phyloP scores from a whole-genome alignment of 1,140 invertebrate genomes.

The Zaprionus ghesquierei region DNA sequence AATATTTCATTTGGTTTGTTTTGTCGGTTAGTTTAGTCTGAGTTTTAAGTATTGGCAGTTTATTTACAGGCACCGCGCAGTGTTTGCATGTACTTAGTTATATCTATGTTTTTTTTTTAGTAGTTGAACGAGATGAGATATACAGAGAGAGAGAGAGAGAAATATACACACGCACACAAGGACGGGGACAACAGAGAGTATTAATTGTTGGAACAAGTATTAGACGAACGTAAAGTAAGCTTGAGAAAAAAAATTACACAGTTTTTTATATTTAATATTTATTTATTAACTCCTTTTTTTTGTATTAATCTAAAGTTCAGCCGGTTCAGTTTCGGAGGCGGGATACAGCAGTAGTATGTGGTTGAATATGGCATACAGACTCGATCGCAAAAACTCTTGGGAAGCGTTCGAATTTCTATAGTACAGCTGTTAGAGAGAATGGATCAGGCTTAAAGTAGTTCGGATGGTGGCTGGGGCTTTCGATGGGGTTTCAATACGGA shows the following conservation, averaged over 20 bases:
- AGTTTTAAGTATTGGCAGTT: constrained; percentile 64
- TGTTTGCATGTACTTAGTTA: constrained; percentile 71
- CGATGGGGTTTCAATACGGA: not conserved
- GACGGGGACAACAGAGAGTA: constrained; percentile 47
- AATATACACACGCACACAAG: constrained; percentile 44
- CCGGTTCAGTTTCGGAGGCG: constrained; percentile 23
- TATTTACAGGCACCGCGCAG: constrained; percentile 82
- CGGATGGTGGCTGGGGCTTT: constrained; percentile 24
- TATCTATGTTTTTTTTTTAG: constrained; percentile 58
- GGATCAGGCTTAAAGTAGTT: constrained; percentile 61
- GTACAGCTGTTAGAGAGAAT: constrained; percentile 71
- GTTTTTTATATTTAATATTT: constrained; percentile 21
- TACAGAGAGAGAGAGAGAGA: constrained; percentile 26
- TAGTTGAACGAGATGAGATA: constrained; percentile 56
- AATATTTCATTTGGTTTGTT: constrained; percentile 74
- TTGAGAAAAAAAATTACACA: constrained; percentile 13
- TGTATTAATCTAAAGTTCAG: constrained; percentile 29
- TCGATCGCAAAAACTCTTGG: constrained; percentile 22
- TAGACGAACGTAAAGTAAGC: constrained; percentile 9
- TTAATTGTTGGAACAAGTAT: constrained; percentile 28
- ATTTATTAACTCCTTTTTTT: constrained; percentile 46
- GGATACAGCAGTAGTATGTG: constrained; percentile 6
- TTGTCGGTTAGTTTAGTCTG: constrained; percentile 33
- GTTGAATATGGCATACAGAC: constrained; percentile 13
- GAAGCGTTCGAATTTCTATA: constrained; percentile 41